Evolutionary conservation across 2,113 vertebrate genomes (phyloP).

Genomic region (Aspiorhynchus laticeps): DNA sequence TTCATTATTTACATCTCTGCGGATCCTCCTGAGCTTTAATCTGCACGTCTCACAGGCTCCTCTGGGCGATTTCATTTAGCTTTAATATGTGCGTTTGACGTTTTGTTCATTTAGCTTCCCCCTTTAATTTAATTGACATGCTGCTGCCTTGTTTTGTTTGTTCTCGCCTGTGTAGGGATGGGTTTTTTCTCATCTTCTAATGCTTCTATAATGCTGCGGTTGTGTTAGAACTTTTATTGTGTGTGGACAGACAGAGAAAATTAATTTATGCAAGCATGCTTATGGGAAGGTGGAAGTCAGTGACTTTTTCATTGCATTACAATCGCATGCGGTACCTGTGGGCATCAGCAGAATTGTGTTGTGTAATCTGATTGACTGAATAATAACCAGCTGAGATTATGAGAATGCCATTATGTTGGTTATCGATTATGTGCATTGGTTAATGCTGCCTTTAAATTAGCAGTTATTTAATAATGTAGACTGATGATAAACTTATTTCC

Average conservation of each 20-base stretch:
- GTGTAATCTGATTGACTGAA: slow-evolving; percentile 12
- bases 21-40: slow-evolving; percentile 76
- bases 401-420: background rate
- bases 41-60: slow-evolving; percentile 72
- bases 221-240: slow-evolving; percentile 29
- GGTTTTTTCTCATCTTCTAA: background rate
- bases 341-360: slow-evolving; percentile 4
- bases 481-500: background rate
- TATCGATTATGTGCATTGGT: background rate
- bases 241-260: slow-evolving; percentile 18
- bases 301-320: slow-evolving; percentile 22
- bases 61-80: slow-evolving; percentile 77
- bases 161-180: slow-evolving; percentile 18
- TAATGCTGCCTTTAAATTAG: background rate
- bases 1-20: slow-evolving; percentile 70
- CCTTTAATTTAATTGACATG: slow-evolving; percentile 75
- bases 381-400: background rate
- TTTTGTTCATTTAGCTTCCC: slow-evolving; percentile 72
- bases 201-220: background rate
- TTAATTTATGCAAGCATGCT: slow-evolving; percentile 5
- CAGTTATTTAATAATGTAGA: background rate
- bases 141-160: slow-evolving; percentile 67
- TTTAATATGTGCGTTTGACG: slow-evolving; percentile 80
- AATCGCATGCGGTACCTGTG: background rate
- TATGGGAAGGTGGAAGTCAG: background rate